Conservation (phyloP, 2,797 vertebrate species). For the Spea hammondii region DNA sequence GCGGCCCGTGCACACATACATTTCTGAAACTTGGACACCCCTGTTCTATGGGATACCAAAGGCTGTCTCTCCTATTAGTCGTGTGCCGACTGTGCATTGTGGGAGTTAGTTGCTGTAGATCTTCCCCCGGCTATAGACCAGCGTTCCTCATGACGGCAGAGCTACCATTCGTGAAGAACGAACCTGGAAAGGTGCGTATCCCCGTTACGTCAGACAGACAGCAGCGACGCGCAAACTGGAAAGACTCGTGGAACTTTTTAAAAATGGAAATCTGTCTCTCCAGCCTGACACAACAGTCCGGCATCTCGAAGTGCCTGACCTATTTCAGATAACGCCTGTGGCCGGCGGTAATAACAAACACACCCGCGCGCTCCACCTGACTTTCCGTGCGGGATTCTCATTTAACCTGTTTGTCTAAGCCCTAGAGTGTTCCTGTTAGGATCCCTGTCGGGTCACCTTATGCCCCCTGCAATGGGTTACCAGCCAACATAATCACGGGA, state of each 20-base stretch:
- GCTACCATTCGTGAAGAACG: neutral
- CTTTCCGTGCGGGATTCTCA: neutral
- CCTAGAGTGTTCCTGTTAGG: neutral
- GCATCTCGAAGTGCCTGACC: neutral
- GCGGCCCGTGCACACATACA: too few species aligned
- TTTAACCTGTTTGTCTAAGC: neutral
- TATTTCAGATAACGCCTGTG: neutral
- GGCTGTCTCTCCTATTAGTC: too few species aligned
- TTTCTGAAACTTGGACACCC: too few species aligned
- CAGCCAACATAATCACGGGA: constrained; percentile 8
- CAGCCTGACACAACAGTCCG: neutral
- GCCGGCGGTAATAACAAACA: neutral
- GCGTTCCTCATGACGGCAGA: neutral
- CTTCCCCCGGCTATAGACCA: too few species aligned
- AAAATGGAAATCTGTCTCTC: neutral
- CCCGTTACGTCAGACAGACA: neutral
- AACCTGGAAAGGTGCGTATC: neutral
- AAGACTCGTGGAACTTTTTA: neutral
- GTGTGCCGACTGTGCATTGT: too few species aligned
- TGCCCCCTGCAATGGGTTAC: neutral
- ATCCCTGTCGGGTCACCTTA: neutral
- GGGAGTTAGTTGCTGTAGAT: too few species aligned
- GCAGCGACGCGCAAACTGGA: neutral
- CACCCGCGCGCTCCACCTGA: neutral
- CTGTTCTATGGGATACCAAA: too few species aligned